phyloP scores from a whole-genome alignment of 2,797 vertebrate genomes.

The Sternotherus odoratus region DNA sequence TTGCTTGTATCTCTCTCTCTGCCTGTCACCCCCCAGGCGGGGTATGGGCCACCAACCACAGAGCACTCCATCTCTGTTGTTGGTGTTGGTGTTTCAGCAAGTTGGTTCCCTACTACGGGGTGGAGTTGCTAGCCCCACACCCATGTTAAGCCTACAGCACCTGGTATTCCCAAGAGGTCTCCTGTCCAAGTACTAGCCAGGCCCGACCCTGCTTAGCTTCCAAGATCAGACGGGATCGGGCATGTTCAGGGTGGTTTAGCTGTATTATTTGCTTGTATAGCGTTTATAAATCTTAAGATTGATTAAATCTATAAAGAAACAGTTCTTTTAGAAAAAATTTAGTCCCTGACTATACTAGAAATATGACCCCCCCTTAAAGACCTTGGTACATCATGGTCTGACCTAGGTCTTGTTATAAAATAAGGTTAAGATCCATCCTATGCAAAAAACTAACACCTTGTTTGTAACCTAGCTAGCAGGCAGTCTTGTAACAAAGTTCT shows the following conservation, averaged over 20 bases:
- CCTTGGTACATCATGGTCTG: not conserved
- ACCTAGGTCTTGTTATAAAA: not conserved
- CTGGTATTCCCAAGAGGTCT: too few species aligned
- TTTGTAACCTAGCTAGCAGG: not conserved
- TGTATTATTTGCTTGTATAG: accelerated
- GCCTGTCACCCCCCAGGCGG: too few species aligned
- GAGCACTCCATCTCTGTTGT: too few species aligned
- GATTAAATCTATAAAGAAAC: not conserved
- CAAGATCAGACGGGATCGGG: too few species aligned
- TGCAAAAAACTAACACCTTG: not conserved
- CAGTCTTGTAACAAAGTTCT: not conserved
- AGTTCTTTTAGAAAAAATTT: not conserved
- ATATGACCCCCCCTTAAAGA: not conserved
- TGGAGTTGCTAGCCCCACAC: too few species aligned
- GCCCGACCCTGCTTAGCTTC: too few species aligned
- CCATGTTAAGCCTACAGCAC: too few species aligned
- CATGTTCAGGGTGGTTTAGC: too few species aligned
- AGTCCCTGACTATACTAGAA: not conserved
- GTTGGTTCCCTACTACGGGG: too few species aligned
- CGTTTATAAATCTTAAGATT: not conserved
- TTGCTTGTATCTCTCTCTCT: accelerated
- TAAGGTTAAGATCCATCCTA: not conserved
- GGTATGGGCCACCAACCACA: too few species aligned
- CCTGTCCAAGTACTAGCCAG: too few species aligned
- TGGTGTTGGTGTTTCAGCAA: too few species aligned